Evolutionary conservation across 1,140 invertebrate species (phyloP).

Genomic region (Drusus annulatus): DNA sequence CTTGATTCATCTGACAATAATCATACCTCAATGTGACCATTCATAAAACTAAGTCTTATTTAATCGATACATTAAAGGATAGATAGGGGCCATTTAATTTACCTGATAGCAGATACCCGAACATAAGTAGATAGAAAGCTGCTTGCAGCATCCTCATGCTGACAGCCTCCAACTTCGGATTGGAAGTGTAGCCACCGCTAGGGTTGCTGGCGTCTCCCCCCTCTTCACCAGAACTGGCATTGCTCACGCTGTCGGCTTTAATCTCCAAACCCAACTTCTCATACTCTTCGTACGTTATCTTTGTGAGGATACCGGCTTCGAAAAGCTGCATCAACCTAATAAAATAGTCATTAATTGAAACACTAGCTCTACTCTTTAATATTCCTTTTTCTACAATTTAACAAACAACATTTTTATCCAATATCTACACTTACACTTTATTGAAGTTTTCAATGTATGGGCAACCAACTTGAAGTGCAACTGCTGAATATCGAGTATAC

Average conservation of each 20-base stretch:
- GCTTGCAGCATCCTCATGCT: slow-evolving; percentile 78
- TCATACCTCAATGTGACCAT: too few species aligned
- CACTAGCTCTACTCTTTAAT: too few species aligned
- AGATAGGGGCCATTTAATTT: slow-evolving; percentile 19
- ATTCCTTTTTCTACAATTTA: too few species aligned
- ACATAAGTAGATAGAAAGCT: slow-evolving; percentile 76
- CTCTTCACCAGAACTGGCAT: slow-evolving; percentile 63
- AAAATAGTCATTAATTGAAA: too few species aligned
- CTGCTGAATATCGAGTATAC: slow-evolving; percentile 81
- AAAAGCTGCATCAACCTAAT: slow-evolving; percentile 78
- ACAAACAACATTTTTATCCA: too few species aligned
- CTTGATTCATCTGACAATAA: too few species aligned
- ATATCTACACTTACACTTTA: slow-evolving; percentile 74
- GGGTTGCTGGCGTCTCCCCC: slow-evolving; percentile 44
- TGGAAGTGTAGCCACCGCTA: slow-evolving; percentile 12
- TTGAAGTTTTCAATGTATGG: slow-evolving; percentile 80
- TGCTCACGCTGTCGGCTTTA: slow-evolving; percentile 63
- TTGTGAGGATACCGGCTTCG: slow-evolving; percentile 79
- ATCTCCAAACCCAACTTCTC: slow-evolving; percentile 71
- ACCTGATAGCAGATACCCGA: slow-evolving; percentile 73
- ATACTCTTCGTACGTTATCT: slow-evolving; percentile 81
- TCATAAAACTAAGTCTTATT: too few species aligned
- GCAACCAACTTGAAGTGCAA: slow-evolving; percentile 81
- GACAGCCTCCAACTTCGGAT: slow-evolving; percentile 72
- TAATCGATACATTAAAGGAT: too few species aligned